Conservation (phyloP, 2,888 invertebrate species). For the Lamellibrachia columna region DNA sequence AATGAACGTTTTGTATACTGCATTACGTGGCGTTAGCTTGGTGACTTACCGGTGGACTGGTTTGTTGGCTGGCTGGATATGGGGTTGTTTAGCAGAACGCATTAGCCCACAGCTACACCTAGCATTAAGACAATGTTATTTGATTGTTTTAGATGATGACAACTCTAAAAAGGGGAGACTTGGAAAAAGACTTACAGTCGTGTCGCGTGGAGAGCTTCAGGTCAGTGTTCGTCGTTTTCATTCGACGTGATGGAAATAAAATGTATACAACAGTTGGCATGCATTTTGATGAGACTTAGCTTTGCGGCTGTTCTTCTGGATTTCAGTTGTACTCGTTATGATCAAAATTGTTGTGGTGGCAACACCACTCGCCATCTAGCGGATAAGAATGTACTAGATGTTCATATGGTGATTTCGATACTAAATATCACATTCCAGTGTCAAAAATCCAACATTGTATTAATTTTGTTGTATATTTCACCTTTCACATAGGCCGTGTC, state of each 20-base stretch:
- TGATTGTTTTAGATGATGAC: background rate
- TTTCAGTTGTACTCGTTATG: no score
- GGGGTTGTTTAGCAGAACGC: background rate
- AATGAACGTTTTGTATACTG: no score
- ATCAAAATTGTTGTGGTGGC: background rate
- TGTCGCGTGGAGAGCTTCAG: background rate
- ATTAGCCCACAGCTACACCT: background rate
- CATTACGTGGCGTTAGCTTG: no score
- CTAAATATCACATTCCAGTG: background rate
- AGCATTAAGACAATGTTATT: background rate
- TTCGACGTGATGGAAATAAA: no score
- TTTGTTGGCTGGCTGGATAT: no score
- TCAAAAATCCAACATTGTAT: background rate
- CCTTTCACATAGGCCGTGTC: no score
- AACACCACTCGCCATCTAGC: no score
- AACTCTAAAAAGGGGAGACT: background rate
- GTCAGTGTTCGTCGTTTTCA: background rate
- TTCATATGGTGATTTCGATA: no score
- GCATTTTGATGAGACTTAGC: no score
- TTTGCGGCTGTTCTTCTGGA: no score
- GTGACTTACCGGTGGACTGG: background rate
- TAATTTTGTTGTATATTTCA: no score
- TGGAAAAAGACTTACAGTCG: background rate
- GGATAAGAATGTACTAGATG: background rate
- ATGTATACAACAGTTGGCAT: no score